Conservation (phyloP, 2,113 vertebrate species). For the Tyrannus savana region DNA sequence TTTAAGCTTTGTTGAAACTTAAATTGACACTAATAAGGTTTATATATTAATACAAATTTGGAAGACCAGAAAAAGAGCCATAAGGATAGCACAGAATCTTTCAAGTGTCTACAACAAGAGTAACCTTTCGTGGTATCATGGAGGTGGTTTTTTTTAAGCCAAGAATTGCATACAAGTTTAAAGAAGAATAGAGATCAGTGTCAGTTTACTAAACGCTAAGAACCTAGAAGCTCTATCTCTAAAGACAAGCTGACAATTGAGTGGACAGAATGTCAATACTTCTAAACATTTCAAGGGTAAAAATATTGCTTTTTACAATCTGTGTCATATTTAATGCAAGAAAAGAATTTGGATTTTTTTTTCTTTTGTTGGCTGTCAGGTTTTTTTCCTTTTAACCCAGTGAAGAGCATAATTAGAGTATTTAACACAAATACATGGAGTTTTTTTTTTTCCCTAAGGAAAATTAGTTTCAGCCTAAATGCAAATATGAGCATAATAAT, state of each 20-base stretch:
- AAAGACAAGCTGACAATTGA: conserved; percentile 76
- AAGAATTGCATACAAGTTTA: conserved; percentile 52
- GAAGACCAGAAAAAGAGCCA: neutral
- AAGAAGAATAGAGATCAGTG: conserved; percentile 76
- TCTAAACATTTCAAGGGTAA: conserved; percentile 90
- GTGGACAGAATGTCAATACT: conserved; percentile 81
- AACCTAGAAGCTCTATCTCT: conserved; percentile 70
- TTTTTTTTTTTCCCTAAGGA: neutral
- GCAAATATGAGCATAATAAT: neutral
- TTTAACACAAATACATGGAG: conserved; percentile 28
- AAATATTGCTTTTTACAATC: conserved; percentile 90
- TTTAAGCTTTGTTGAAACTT: neutral
- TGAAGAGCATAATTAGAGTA: conserved; percentile 56
- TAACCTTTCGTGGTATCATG: conserved; percentile 21
- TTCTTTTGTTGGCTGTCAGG: conserved; percentile 88
- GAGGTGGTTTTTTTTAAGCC: neutral
- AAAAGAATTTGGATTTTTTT: conserved; percentile 84
- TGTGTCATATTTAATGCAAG: conserved; percentile 91
- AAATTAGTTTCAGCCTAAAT: conserved; percentile 6
- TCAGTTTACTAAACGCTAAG: conserved; percentile 76
- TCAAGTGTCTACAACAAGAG: conserved; percentile 5
- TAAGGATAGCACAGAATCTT: neutral
- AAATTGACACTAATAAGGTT: neutral
- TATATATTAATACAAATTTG: neutral
- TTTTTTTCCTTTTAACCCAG: conserved; percentile 73